A percentile compares a stretch with the other conserved stretches of the same genome.
Evolutionary conservation across 2,113 vertebrate species (phyloP).

Genomic region (Clarias batrachus): DNA sequence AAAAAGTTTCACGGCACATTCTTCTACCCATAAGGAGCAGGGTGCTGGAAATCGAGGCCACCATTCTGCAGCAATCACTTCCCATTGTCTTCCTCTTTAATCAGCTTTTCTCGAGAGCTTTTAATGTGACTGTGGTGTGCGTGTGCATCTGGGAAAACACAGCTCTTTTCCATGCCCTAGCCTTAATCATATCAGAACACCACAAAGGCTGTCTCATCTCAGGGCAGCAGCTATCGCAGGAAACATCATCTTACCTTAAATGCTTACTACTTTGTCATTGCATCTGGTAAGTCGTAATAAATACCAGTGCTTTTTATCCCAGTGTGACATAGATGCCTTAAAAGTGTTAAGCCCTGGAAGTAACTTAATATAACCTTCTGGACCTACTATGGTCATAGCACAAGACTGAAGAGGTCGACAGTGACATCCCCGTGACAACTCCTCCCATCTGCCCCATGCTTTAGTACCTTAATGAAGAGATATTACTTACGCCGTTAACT

Average conservation of each 20-base stretch:
- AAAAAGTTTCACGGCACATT: constrained; percentile 74
- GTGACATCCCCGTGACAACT: too few species aligned
- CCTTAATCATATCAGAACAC: constrained; percentile 58
- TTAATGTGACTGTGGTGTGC: constrained; percentile 71
- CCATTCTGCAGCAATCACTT: constrained; percentile 65
- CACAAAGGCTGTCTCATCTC: constrained; percentile 39
- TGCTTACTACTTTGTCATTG: too few species aligned
- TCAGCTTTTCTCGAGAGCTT: constrained; percentile 70
- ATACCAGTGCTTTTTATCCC: too few species aligned
- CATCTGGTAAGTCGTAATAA: too few species aligned
- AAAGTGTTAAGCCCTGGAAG: too few species aligned
- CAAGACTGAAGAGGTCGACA: too few species aligned
- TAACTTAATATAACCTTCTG: too few species aligned
- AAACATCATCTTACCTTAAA: background rate
- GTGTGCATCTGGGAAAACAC: constrained; percentile 76
- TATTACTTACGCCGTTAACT: too few species aligned
- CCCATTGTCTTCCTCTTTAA: constrained; percentile 78
- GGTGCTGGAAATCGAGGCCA: constrained; percentile 71
- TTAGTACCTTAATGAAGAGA: too few species aligned
- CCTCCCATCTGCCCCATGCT: too few species aligned
- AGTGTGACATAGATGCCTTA: too few species aligned
- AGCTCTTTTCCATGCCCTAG: constrained; percentile 63
- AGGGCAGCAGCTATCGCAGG: background rate
- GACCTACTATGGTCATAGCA: too few species aligned
- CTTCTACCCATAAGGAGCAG: constrained; percentile 69